phyloP scores from a whole-genome alignment of 2,113 vertebrate species.

The Pipra filicauda region DNA sequence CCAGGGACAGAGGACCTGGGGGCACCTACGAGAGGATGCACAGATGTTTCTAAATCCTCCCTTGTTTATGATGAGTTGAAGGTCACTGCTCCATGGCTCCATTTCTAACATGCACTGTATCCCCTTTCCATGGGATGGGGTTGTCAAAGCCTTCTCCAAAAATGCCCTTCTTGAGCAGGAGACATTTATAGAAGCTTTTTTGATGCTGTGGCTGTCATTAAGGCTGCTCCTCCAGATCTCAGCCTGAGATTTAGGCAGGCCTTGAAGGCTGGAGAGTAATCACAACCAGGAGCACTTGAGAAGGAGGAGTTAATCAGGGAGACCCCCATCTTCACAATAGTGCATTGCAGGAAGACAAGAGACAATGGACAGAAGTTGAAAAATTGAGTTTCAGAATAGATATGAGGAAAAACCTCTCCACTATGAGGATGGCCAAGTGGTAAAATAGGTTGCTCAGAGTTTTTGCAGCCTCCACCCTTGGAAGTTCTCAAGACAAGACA shows the following conservation, averaged over 20 bases:
- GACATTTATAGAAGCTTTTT: neutral
- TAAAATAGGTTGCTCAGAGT: neutral
- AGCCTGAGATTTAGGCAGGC: neutral
- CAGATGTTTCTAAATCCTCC: neutral
- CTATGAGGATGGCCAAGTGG: neutral
- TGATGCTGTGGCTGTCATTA: neutral
- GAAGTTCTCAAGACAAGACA: neutral
- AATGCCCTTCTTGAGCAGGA: neutral
- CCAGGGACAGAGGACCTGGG: neutral
- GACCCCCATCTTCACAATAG: neutral
- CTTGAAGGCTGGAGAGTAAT: neutral
- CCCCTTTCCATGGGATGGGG: neutral
- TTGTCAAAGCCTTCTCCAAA: neutral
- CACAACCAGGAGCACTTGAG: neutral
- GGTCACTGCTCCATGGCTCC: neutral
- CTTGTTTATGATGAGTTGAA: neutral
- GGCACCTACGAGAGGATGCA: neutral
- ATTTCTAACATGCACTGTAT: neutral
- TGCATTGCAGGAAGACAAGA: neutral
- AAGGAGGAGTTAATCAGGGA: neutral
- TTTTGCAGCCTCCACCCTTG: neutral
- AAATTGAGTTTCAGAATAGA: neutral
- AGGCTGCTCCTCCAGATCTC: neutral
- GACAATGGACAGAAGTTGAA: neutral
- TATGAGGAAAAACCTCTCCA: neutral